Evolutionary conservation across 2,888 invertebrate species (phyloP).

Genomic region (Escarpia spicata): DNA sequence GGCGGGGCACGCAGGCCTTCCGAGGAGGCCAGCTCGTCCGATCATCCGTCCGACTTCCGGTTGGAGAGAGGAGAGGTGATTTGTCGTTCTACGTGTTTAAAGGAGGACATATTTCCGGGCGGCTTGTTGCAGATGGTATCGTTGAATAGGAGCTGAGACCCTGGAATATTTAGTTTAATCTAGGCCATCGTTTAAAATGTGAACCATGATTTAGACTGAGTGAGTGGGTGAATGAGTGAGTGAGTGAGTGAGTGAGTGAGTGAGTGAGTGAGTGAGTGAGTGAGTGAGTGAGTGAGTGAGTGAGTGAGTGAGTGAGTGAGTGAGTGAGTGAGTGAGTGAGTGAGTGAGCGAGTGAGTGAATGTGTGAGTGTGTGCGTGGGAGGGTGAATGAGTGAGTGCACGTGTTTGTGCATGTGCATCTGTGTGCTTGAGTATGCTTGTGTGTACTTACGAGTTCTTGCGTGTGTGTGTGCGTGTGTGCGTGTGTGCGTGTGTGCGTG

Average conservation of each 20-base stretch:
- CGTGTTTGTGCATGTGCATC: background rate
- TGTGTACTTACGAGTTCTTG: too few species aligned
- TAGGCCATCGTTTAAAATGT: background rate
- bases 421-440: too few species aligned
- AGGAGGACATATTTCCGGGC: background rate
- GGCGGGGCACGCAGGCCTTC: background rate
- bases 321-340: background rate
- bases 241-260: background rate
- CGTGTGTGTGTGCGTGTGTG: background rate
- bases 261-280: too few species aligned
- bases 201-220: background rate
- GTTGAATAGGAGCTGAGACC: background rate
- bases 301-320: background rate
- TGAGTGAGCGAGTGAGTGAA: background rate
- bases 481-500: background rate
- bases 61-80: background rate
- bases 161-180: background rate
- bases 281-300: background rate
- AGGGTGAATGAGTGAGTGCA: background rate
- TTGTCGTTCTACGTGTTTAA: background rate
- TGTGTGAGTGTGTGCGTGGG: background rate
- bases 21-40: background rate
- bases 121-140: background rate
- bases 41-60: background rate
- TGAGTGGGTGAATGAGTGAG: background rate